These are phyloP conservation scores for Sebastes kiyomatsui DNA, from an alignment of 2,797 vertebrate species.

Conservation along the genomic window DNA sequence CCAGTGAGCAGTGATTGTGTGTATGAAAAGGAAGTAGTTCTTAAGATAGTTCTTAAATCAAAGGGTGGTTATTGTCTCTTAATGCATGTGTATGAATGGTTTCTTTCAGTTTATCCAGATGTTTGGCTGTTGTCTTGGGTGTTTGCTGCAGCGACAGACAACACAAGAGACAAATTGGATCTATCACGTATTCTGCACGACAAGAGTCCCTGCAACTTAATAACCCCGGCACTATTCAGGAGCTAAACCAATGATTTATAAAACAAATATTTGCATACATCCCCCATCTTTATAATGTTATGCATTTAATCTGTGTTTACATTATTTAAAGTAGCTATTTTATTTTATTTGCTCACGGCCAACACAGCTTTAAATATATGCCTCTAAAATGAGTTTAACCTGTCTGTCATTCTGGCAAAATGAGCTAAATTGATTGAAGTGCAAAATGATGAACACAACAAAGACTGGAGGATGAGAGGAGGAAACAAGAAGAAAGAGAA, in stretches of 20 bases:
- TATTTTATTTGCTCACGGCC: background rate
- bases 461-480: background rate
- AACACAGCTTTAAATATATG: background rate
- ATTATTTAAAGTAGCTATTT: background rate
- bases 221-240: background rate
- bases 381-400: background rate
- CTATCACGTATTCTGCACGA: background rate
- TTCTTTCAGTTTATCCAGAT: background rate
- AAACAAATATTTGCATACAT: background rate
- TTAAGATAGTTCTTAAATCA: background rate
- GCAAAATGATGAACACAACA: background rate
- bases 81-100: background rate
- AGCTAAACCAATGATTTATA: background rate
- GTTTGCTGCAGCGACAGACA: background rate
- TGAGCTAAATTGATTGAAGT: background rate
- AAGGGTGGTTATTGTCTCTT: background rate
- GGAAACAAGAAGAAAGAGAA: background rate
- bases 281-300: background rate
- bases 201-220: background rate
- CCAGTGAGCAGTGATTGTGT: background rate
- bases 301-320: background rate
- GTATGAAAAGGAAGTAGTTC: background rate
- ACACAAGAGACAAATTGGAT: conserved; percentile 11
- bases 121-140: background rate
- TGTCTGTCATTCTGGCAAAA: background rate